Base-by-base conservation (phyloP, 2,797 vertebrate genomes). In the Gouania willdenowi region DNA sequence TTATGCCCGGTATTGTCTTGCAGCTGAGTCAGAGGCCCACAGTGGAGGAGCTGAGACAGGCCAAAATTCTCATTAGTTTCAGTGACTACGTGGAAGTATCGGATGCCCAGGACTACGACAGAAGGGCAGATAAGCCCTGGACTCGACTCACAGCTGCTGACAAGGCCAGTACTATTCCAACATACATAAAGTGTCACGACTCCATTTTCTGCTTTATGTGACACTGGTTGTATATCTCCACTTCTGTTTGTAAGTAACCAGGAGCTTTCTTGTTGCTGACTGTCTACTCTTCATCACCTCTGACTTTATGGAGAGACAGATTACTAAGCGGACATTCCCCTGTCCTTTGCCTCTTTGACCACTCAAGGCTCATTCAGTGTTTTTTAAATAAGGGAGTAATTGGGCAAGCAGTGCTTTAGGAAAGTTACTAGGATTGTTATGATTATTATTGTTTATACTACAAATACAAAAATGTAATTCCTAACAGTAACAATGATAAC, bases 21-120 rank as follows among this genome's bases (percentile, higher is more conserved):
- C 53, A 99, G 96, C 89, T 99, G 53, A 99, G 95, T 73, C 95
- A 97, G 64, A 90, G 96, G 73, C 96, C 95, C 41, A 99, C 96
- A 0, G 96, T 99, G 35, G 94, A 98, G 83, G 94, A 99, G 65
- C 87, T 98, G 35, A 88, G 96, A 32, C 93, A 92, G 71, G 92
- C 93, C 60, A 98, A 95, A 82, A 99, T 99, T 69, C 93, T 99
- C 37, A 98, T 98, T 78, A 92, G 89, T 50, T 99, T 99, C 86
- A 93, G 94, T 1, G 96, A 99, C 87, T 99, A 98, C 0, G 96
- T 99, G 71, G 96, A 99, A 58, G 91, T 98, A 77, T 93, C 95
- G 0, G 95, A 97, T 0, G 95, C 95, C 4, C 94, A 97, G 83
- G 96, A 98, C 77, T 97, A 98, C 0, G 96, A 99, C 88, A 86